Evolutionary conservation across 2,888 invertebrate genomes (phyloP).

Genomic region (Nasonovia ribisnigri): DNA sequence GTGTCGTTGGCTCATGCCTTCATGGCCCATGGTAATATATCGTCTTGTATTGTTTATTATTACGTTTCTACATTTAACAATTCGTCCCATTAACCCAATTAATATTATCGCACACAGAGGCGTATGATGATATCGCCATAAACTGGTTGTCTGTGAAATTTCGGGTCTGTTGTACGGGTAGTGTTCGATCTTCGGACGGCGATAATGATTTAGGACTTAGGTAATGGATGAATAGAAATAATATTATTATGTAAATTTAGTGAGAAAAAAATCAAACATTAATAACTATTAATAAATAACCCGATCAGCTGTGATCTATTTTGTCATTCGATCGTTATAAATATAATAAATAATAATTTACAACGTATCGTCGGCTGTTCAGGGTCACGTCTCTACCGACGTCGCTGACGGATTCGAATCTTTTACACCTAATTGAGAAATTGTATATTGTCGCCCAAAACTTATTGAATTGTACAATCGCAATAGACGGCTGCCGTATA

Average conservation of each 20-base stretch:
- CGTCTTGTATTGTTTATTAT: neutral
- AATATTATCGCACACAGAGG: neutral
- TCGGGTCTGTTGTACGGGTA: neutral
- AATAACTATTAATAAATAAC: neutral
- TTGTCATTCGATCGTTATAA: neutral
- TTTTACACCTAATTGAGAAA: neutral
- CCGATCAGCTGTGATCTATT: constrained; percentile 13
- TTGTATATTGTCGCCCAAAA: neutral
- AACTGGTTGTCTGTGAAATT: neutral
- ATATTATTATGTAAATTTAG: neutral
- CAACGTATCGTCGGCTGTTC: neutral
- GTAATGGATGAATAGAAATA: neutral
- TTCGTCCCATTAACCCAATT: neutral
- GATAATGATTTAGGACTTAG: neutral
- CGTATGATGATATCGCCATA: neutral
- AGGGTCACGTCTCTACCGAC: neutral
- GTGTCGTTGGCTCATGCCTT: neutral
- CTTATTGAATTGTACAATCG: neutral
- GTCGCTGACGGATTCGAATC: neutral
- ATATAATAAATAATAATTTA: neutral
- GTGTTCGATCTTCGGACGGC: neutral
- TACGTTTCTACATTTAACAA: neutral
- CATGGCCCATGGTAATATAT: neutral
- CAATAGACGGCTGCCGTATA: neutral
- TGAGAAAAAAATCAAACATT: neutral